These are phyloP conservation scores for Linnaemya vulpina DNA, from an alignment of 2,888 invertebrate species.

Conservation along the genomic window DNA sequence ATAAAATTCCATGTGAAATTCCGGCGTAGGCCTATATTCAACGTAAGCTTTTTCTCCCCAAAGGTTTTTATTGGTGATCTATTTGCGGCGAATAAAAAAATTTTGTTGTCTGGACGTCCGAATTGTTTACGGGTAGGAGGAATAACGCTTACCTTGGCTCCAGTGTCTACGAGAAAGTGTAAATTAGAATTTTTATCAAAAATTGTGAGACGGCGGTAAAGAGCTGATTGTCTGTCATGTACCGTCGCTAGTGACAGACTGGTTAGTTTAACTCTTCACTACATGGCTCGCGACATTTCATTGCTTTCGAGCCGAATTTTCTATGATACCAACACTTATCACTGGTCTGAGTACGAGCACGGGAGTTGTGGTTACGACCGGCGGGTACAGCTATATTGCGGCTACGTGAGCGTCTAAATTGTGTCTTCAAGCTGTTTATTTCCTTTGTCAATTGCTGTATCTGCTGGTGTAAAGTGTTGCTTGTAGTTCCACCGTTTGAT, in stretches of 20 bases:
- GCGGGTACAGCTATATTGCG: conserved; percentile 6
- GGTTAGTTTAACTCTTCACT: conserved; percentile 18
- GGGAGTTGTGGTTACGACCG: background rate
- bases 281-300: conserved; percentile 19
- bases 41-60: conserved; percentile 37
- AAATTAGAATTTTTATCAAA: conserved; percentile 16
- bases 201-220: conserved; percentile 19
- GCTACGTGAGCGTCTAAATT: too few relatives aligned
- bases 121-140: conserved; percentile 32
- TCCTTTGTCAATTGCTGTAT: too few relatives aligned
- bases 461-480: too few relatives aligned
- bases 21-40: conserved; percentile 55
- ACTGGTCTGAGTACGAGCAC: background rate
- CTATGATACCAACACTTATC: conserved; percentile 62
- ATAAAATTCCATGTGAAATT: conserved; percentile 50
- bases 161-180: conserved; percentile 64
- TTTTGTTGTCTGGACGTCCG: conserved; percentile 3
- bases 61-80: conserved; percentile 22
- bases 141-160: conserved; percentile 59
- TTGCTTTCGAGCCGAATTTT: conserved; percentile 39
- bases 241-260: conserved; percentile 7
- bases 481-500: too few relatives aligned
- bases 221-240: background rate
- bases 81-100: conserved; percentile 31
- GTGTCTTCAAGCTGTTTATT: too few relatives aligned